Base-by-base conservation (phyloP, 2,888 invertebrate genomes). In the Herminia tarsipennalis region DNA sequence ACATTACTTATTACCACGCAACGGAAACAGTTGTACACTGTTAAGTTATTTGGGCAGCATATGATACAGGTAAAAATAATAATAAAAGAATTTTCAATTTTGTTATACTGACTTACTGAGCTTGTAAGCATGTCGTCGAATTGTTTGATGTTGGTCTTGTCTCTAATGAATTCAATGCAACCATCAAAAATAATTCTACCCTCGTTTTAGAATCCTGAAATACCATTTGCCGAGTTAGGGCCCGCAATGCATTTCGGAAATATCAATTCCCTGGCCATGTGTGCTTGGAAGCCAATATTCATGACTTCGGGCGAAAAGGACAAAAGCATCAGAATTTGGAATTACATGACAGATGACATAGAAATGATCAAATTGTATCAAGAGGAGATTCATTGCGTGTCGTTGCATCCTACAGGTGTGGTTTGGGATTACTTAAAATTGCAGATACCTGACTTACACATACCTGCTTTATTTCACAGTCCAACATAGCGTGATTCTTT, bases 251-350 rank as follows among this genome's bases (percentile, higher is more conserved):
- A 98, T 79, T 95, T 95, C 50, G 97, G 96, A 0, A 92, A 94
- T 5, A 95, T 98, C 28, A 94, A 95, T 27, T 95, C 95, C 2
- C 83, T 98, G 21, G 95, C 97, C 1, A 93, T 96, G 59, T 98
- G 98, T 73, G 93, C 95, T 1, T 96, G 98, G 95, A 98, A 98
- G 78, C 96, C 98, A 0, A 94, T 98, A 41, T 94, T 98, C 52
- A 95, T 98, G 86, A 98, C 98, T 0, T 90, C 94, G 2, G 96
- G 96, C 29, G 93, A 94, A 52, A 88, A 93, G 33, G 98, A 98
- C 80, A 94, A 96, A 61, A 97, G 96, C 22, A 94, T 98, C 34
- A 93, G 97, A 38, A 93, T 98, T 30, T 98, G 98, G 98, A 97
- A 98, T 78, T 98, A 97, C 76, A 95, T 97, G 83, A 95, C 95